phyloP scores from a whole-genome alignment of 1,140 invertebrate species.

The Drosophila willistoni region DNA sequence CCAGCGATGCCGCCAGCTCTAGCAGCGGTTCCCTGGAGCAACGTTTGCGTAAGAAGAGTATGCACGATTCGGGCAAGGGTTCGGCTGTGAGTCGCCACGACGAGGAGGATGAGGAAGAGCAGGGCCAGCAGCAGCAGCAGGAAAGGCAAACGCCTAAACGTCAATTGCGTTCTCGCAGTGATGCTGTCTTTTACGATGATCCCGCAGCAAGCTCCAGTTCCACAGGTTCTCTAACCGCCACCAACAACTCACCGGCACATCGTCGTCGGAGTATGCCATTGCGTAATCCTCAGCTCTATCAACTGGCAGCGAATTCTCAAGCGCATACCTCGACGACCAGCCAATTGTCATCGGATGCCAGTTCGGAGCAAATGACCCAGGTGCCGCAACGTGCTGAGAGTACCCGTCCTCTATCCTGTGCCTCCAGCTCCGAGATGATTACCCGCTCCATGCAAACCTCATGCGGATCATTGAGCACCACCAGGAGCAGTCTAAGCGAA shows the following conservation, averaged over 20 bases:
- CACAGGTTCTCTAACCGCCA: slow-evolving; percentile 71
- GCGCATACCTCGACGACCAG: slow-evolving; percentile 67
- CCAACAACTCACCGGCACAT: slow-evolving; percentile 75
- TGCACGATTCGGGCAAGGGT: slow-evolving; percentile 84
- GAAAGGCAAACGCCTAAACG: slow-evolving; percentile 58
- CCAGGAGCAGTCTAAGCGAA: slow-evolving; percentile 74
- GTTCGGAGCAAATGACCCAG: slow-evolving; percentile 81
- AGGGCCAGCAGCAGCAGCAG: slow-evolving; percentile 5
- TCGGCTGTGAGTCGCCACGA: slow-evolving; percentile 83
- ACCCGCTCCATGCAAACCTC: slow-evolving; percentile 91
- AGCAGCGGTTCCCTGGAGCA: slow-evolving; percentile 74
- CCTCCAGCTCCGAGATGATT: slow-evolving; percentile 84
- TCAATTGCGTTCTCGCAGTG: slow-evolving; percentile 51
- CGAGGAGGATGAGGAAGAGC: slow-evolving; percentile 64
- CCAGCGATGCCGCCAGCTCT: slow-evolving; percentile 78
- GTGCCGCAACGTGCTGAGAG: slow-evolving; percentile 52
- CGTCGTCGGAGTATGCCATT: slow-evolving; percentile 76
- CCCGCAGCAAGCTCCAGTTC: slow-evolving; percentile 67
- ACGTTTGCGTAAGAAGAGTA: slow-evolving; percentile 82
- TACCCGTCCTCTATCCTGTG: slow-evolving; percentile 62
- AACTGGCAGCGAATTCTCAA: slow-evolving; percentile 55
- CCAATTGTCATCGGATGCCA: slow-evolving; percentile 74
- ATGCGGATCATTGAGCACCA: slow-evolving; percentile 74
- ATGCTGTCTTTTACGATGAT: slow-evolving; percentile 72
- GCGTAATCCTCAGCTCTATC: slow-evolving; percentile 75